A percentile compares a stretch with the other conserved stretches of the same genome.
Conservation (phyloP, 2,888 invertebrate species). For the Dicranocentrus wangi region DNA sequence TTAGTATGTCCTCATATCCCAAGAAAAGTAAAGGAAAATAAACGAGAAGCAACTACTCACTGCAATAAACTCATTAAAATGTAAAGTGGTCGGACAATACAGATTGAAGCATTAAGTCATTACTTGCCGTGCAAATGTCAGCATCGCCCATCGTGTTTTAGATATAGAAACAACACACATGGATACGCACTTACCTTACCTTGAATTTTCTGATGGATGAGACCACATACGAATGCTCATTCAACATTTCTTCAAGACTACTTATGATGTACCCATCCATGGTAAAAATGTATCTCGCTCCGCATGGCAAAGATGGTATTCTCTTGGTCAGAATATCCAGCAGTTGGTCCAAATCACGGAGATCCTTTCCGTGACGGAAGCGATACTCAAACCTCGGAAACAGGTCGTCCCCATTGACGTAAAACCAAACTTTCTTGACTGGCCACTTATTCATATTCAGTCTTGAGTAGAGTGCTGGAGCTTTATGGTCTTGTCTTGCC, state of each 20-base stretch:
- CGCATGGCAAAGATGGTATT: conserved; percentile 86
- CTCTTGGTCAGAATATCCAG: conserved; percentile 90
- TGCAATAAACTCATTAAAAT: too few relatives aligned
- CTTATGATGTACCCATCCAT: conserved; percentile 92
- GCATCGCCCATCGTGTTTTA: not conserved
- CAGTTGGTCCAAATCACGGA: conserved; percentile 88
- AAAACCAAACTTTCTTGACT: conserved; percentile 89
- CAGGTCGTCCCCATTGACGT: conserved; percentile 94
- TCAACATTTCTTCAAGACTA: conserved; percentile 88
- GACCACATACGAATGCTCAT: conserved; percentile 93
- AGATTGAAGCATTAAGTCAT: too few relatives aligned
- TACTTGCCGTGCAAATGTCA: not conserved
- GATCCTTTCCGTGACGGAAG: conserved; percentile 91
- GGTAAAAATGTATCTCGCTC: conserved; percentile 92
- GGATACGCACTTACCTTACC: conserved; percentile 78
- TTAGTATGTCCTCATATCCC: too few relatives aligned
- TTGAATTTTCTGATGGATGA: conserved; percentile 93
- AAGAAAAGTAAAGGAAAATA: too few relatives aligned
- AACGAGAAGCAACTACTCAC: too few relatives aligned
- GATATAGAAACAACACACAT: too few relatives aligned
- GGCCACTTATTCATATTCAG: conserved; percentile 82
- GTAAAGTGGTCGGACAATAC: too few relatives aligned
- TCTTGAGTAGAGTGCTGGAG: conserved; percentile 68
- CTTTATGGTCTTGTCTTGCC: conserved; percentile 18
- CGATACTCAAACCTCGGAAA: conserved; percentile 91